Evolutionary conservation across 2,797 vertebrate genomes (phyloP), one percentile per base, ranked within the genome.

Genomic region (Austrolebias charrua): DNA sequence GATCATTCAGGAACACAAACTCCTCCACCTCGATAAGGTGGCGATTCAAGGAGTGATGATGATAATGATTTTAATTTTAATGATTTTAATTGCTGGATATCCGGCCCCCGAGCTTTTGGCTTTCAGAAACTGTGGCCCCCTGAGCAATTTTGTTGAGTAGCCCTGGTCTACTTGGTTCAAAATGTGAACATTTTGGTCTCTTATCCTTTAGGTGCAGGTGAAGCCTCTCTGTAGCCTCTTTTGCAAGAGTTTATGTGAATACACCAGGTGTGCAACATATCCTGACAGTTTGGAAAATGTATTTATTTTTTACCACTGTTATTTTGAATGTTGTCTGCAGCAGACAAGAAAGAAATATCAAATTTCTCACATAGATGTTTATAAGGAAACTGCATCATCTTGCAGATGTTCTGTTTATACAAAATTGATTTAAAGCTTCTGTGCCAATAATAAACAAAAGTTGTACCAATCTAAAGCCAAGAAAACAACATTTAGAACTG

Each of bases 401-500:
- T 33, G 18, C 16, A 10, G 19, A 65, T 52, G 29, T 20, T 24
- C n/a, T 50, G 29, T 56, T 51, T 48, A 56, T n/a, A 33, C 16
- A 15, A 52, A 29, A n/a, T 20, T 35, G 45, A 33, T 38, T 40
- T 56, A 7, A 51, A 31, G 40, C n/a, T 56, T 72, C 20, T 51
- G 31, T 10, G 11, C 13, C n/a, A 29, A 6, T 2, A 29, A 13
- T 33, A 44, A 51, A 50, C 13, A n/a, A 47, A 0, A 1, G 40
- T 40, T 46, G 42, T 58, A 28, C 33, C 20, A 45, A 24, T 9
- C 45, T 45, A 60, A 63, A 53, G 28, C 28, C 51, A 61, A 24
- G n/a, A 62, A 58, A 13, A 62, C 50, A 47, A 69, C 35, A 61
- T 38, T 70, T 8, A 55, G 1, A 69, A 52, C 52, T 28, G 44